Base-by-base conservation (phyloP, 2,888 invertebrate genomes). In the Nasonovia ribisnigri region DNA sequence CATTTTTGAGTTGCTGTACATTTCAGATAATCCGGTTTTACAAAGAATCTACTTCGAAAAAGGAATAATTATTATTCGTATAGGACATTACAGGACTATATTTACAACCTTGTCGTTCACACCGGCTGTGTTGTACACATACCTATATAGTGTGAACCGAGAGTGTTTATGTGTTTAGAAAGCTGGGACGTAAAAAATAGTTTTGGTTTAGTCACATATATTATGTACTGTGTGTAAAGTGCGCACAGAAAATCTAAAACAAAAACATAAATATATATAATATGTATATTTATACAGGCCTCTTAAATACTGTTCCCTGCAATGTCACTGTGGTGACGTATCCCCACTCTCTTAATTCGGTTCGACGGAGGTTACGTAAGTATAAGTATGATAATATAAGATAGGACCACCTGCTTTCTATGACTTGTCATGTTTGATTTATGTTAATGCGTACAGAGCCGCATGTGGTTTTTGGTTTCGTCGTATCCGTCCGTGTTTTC, bases 341-440 rank as follows among this genome's bases (percentile, higher is more conserved):
- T 36, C 6, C 67, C 67, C 36, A 36, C 67, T 36, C n/a, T 67
- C 16, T 67, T 67, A 67, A 36, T 36, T 67, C 67, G 16, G 36
- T 67, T 67, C 16, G 16, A 20, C 36, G n/a, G n/a, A 36, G n/a
- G 36, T 67, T 67, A 36, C n/a, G 16, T 67, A 67, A 67, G 67
- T n/a, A 36, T 67, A 67, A n/a, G 16, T 51, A 51, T 67, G 13
- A 67, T 67, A 36, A 67, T 36, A 16, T 16, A 67, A 67, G 67
- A 67, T 67, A 67, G 67, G 67, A 67, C 67, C 67, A 67, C n/a
- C 67, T 36, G 67, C n/a, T 36, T n/a, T 36, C 67, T 36, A n/a
- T 67, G 67, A n/a, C 67, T 67, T 67, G 67, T 67, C 67, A 67
- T 67, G 67, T 67, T 67, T 67, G 67, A 67, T 67, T 67, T 67